Percentiles rank a stretch among this genome's conserved stretches.
Evolutionary conservation across 2,797 vertebrate genomes (phyloP).

Genomic region (Morus bassanus): DNA sequence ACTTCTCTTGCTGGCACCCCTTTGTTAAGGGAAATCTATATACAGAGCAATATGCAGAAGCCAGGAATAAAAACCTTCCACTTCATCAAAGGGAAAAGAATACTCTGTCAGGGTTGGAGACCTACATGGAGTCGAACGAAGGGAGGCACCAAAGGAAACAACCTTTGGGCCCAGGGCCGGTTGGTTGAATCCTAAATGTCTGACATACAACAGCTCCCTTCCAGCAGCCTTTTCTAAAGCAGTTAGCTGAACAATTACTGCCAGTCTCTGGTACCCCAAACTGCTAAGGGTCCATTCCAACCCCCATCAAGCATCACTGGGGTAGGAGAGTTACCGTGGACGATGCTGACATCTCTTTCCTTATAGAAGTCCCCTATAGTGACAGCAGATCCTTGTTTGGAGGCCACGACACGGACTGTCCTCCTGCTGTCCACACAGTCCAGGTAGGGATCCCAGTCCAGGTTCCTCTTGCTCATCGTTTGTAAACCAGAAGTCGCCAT

Average conservation of each 20-base stretch:
- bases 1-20: neutral
- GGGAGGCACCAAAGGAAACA: neutral
- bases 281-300: neutral
- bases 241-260: neutral
- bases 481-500: slow-evolving; percentile 74
- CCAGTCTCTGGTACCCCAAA: neutral
- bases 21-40: neutral
- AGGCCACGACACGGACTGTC: slow-evolving; percentile 91
- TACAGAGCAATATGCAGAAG: neutral
- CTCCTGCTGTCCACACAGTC: slow-evolving; percentile 93
- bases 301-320: neutral
- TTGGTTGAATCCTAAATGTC: neutral
- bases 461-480: slow-evolving; percentile 79
- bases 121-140: neutral
- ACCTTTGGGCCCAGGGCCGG: neutral
- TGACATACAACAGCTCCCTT: neutral
- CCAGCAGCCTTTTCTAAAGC: neutral
- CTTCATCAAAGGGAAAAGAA: neutral
- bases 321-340: slow-evolving; percentile 83
- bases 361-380: slow-evolving; percentile 95
- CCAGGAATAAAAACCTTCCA: neutral
- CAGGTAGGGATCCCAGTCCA: slow-evolving; percentile 85
- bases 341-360: slow-evolving; percentile 90
- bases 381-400: slow-evolving; percentile 86
- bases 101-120: neutral